These are phyloP conservation scores for Metalampra italica DNA, from an alignment of 2,888 invertebrate species.

Conservation along the genomic window DNA sequence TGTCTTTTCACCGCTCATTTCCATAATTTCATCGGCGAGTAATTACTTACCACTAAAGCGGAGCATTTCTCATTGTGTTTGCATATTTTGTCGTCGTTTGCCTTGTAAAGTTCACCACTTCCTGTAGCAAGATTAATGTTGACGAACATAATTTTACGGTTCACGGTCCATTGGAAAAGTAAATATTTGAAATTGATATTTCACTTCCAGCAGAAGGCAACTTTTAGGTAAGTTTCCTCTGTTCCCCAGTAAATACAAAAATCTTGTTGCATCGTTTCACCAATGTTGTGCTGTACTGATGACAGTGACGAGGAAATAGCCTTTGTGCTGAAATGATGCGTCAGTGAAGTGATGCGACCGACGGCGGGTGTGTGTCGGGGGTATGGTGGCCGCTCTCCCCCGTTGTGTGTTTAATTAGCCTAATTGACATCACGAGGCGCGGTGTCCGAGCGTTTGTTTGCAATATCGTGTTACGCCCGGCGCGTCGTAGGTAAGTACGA, in stretches of 20 bases:
- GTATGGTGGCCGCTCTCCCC: constrained; percentile 44
- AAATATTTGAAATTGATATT: constrained; percentile 4
- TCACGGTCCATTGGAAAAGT: constrained; percentile 1
- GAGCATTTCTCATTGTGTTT: constrained; percentile 66
- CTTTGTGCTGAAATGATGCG: constrained; percentile 64
- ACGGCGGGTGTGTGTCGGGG: constrained; percentile 11
- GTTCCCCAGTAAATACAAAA: background rate
- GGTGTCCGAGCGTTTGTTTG: constrained; percentile 76
- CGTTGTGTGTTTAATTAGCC: constrained; percentile 75
- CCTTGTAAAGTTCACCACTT: constrained; percentile 49
- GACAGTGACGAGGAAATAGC: constrained; percentile 39
- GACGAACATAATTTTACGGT: constrained; percentile 25
- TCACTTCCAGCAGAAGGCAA: background rate
- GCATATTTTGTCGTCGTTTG: constrained; percentile 67
- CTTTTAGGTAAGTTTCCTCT: background rate
- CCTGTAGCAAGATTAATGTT: constrained; percentile 38
- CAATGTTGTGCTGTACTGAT: constrained; percentile 43
- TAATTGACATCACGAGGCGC: constrained; percentile 77
- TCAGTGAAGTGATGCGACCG: constrained; percentile 50
- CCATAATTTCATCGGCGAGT: constrained; percentile 75
- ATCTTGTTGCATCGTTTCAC: constrained; percentile 29
- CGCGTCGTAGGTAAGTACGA: no score
- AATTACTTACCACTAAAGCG: constrained; percentile 72
- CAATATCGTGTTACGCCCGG: constrained; percentile 65
- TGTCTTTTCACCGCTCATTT: constrained; percentile 78